Conservation (phyloP, 92 coral and sea anemone species). For the Epizoanthus scotinus region DNA sequence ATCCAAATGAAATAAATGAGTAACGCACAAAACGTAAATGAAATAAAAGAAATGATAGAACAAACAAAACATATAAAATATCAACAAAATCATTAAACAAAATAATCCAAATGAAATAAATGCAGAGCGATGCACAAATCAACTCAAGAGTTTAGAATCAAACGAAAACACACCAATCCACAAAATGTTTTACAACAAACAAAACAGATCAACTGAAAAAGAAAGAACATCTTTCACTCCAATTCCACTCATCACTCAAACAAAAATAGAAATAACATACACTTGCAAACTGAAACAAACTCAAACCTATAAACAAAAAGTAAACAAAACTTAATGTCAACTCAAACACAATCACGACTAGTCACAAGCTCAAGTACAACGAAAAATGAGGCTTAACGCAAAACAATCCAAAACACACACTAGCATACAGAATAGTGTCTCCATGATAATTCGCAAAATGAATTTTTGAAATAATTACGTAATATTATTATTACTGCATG, state of each 20-base stretch:
- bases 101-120: too few relatives aligned
- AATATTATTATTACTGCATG: background rate
- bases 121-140: too few relatives aligned
- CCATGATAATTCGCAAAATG: background rate
- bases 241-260: background rate
- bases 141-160: too few relatives aligned
- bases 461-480: background rate
- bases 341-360: background rate
- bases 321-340: background rate
- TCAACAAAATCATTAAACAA: background rate
- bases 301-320: background rate
- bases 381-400: background rate
- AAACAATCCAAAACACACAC: background rate
- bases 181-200: background rate
- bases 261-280: background rate
- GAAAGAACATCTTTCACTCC: background rate
- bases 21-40: background rate
- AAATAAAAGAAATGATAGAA: conserved; percentile 2
- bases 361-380: conserved; percentile 29
- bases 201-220: background rate
- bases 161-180: too few relatives aligned
- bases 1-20: background rate
- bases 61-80: background rate
- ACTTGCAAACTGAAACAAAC: background rate
- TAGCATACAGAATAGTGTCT: conserved; percentile 6